A percentile compares a stretch with the other conserved stretches of the same genome.
Evolutionary conservation across 2,797 vertebrate species (phyloP).

Genomic region (Artibeus lituratus): DNA sequence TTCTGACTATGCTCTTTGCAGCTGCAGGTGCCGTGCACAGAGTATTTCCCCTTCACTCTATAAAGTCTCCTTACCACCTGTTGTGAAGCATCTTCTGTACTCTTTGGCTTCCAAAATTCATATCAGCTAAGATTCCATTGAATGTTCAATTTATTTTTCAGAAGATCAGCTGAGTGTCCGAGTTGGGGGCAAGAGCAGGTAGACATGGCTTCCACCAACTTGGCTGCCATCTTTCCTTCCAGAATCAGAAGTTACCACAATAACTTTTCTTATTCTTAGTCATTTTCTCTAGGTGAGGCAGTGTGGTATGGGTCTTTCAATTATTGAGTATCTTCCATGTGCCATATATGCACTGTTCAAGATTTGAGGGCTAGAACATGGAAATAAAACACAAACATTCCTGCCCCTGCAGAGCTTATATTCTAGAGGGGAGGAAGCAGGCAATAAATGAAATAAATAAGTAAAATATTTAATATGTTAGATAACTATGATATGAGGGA

Average conservation of each 20-base stretch:
- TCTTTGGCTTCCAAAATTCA: not conserved
- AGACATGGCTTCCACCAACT: not conserved
- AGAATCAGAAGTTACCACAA: not conserved
- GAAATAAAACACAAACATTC: not conserved
- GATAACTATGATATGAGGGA: not conserved
- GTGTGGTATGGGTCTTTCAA: not conserved
- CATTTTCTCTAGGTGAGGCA: not conserved
- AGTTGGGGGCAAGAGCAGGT: not conserved
- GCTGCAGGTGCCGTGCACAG: too few species aligned
- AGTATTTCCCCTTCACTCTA: not conserved
- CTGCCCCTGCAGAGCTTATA: not conserved
- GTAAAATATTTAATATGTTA: not conserved
- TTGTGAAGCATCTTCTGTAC: not conserved
- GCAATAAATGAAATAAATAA: not conserved
- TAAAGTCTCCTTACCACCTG: not conserved
- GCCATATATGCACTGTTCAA: not conserved
- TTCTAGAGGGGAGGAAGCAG: not conserved
- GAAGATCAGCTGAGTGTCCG: not conserved
- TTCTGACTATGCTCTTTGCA: not conserved
- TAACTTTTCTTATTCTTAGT: not conserved
- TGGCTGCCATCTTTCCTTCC: not conserved
- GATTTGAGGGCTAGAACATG: not conserved
- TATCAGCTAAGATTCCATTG: not conserved
- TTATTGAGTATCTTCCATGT: not conserved
- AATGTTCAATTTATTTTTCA: not conserved